Conservation (phyloP, 2,113 vertebrate species). For the Gnathochromis pfefferi region DNA sequence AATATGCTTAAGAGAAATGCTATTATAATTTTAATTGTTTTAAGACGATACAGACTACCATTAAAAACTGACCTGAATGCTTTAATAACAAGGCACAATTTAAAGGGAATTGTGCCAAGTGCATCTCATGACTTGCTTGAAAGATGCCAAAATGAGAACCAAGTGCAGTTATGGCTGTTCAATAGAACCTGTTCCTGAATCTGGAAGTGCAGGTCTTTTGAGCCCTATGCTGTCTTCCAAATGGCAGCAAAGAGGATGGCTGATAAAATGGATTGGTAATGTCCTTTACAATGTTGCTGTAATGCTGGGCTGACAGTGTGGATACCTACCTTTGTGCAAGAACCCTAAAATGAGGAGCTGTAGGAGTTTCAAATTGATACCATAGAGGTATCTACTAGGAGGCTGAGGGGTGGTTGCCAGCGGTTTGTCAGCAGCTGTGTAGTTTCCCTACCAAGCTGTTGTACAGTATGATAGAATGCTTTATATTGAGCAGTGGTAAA, state of each 20-base stretch:
- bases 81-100: background rate
- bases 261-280: background rate
- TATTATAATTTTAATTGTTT: background rate
- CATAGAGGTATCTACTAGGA: background rate
- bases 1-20: background rate
- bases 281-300: background rate
- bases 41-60: rapidly evolving
- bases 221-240: background rate
- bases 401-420: background rate
- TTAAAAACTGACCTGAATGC: background rate
- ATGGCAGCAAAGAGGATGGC: background rate
- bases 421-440: background rate
- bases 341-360: background rate
- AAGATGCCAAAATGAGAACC: background rate
- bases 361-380: background rate
- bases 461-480: background rate
- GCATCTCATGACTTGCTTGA: background rate
- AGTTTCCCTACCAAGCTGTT: background rate
- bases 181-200: background rate
- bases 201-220: background rate
- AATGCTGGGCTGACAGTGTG: background rate
- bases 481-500: background rate
- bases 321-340: background rate
- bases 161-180: background rate
- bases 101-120: background rate